Evolutionary conservation across 2,113 vertebrate species (phyloP), one percentile per base, ranked within the genome.

Genomic region (Psilopogon haemacephalus): DNA sequence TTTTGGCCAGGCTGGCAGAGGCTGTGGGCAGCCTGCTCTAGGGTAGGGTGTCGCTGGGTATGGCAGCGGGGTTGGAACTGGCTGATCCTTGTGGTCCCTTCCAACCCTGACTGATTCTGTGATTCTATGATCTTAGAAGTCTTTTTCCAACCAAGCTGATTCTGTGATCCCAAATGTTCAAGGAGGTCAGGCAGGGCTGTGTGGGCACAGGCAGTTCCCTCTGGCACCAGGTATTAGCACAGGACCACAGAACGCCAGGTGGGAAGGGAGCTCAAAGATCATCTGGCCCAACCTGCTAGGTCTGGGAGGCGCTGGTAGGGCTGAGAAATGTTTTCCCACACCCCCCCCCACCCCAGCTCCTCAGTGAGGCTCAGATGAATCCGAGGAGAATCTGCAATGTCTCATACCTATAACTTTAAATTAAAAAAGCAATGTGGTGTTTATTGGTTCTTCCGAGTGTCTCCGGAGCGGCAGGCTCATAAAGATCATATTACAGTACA

Each of bases 401-500:
- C 95, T 95, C 90, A 30, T 90, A 88, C 93, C 96, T 97, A 42
- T 95, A 96, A 97, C 86, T 97, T 97, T 97, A 95, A 96, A 97
- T 97, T 97, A 60, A 97, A 96, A 95, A 96, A 96, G 95, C 97
- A 88, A 55, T 63, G 96, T 48, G 72, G 62, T 91, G 93, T 94
- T 97, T 88, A 95, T 90, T 90, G 95, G 89, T 33, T 78, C 96
- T 84, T 85, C 28, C 50, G 84, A 73, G 95, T 18, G 88, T 55
- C 15, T 96, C 84, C 70, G 50, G 91, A 89, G 40, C 76, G 48
- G 90, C 86, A 78, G 96, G 94, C 94, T 94, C 97, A 95, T 97
- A 97, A 97, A 98, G 95, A 95, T 88, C 92, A 65, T 84, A 90
- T 97, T 96, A 90, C 89, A 93, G 96, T 73, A 82, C 88, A 88